Conservation (phyloP, 2,113 vertebrate species). For the Nycticebus coucang region DNA sequence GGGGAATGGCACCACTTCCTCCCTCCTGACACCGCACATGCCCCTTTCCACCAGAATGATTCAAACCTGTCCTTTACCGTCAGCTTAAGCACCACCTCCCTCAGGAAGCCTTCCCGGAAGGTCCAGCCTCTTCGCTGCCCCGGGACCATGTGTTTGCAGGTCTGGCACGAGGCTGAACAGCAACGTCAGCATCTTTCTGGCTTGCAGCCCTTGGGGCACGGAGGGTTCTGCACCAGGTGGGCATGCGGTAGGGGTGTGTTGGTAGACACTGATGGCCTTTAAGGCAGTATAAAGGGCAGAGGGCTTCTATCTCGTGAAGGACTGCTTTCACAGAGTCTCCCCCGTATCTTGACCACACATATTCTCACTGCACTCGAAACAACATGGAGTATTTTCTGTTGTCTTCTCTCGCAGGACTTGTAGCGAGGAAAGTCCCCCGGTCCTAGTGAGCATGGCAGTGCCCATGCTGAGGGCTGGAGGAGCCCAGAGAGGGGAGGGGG, state of each 20-base stretch:
- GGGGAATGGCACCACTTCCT: too few relatives aligned
- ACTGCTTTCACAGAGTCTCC: not conserved
- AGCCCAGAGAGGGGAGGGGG: not conserved
- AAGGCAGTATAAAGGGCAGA: not conserved
- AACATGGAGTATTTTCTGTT: not conserved
- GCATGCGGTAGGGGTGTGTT: not conserved
- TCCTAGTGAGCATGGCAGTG: not conserved
- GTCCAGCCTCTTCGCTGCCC: not conserved
- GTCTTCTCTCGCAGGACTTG: not conserved
- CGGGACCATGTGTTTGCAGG: not conserved
- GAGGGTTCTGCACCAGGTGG: accelerated
- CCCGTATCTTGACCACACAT: not conserved
- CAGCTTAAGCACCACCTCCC: not conserved
- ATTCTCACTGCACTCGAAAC: not conserved
- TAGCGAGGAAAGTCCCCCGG: not conserved
- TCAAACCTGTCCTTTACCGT: not conserved
- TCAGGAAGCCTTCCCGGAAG: not conserved
- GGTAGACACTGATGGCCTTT: not conserved
- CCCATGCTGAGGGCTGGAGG: accelerated
- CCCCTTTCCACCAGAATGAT: not conserved
- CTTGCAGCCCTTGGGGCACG: not conserved
- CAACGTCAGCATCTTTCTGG: not conserved
- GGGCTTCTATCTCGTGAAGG: not conserved
- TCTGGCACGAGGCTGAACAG: not conserved
- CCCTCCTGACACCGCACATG: not conserved